phyloP scores from a whole-genome alignment of 1,140 invertebrate genomes.

The Alviniconcha marisindica region DNA sequence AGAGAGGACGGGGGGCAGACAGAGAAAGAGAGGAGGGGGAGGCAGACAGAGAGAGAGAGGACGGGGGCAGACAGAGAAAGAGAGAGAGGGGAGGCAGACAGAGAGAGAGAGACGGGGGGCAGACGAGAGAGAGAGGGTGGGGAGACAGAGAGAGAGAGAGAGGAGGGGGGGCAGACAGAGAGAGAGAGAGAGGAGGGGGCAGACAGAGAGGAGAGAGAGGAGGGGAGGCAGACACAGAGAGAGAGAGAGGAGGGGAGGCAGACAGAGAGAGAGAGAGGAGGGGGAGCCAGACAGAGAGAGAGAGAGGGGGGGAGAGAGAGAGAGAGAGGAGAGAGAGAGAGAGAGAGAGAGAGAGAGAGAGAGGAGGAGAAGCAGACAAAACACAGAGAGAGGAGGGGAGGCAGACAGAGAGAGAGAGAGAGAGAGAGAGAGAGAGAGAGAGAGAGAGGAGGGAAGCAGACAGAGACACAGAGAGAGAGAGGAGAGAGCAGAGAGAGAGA shows the following conservation, averaged over 20 bases:
- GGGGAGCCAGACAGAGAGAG: no score
- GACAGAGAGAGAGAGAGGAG: no score
- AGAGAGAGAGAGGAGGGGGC: not conserved
- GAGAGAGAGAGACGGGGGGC: not conserved
- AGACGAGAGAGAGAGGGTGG: not conserved
- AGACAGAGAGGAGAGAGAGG: not conserved
- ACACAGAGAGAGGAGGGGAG: not conserved
- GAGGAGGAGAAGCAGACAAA: slow-evolving; percentile 30
- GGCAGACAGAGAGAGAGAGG: not conserved
- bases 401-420: not conserved
- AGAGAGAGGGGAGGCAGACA: not conserved
- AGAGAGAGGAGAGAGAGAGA: slow-evolving; percentile 10
- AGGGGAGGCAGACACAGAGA: not conserved
- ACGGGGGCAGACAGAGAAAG: not conserved
- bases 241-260: no score
- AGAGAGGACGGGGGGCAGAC: slow-evolving; percentile 26
- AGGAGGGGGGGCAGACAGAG: not conserved
- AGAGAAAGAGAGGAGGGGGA: not conserved
- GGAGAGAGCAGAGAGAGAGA: not conserved
- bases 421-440: slow-evolving; percentile 1
- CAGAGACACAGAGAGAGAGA: not conserved
- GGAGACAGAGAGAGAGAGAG: not conserved
- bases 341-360: slow-evolving; percentile 40
- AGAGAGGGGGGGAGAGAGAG: slow-evolving; percentile 26
- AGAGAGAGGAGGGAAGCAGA: not conserved